Conservation (phyloP, 2,113 vertebrate genomes). For the Syngnathoides biaculeatus region DNA sequence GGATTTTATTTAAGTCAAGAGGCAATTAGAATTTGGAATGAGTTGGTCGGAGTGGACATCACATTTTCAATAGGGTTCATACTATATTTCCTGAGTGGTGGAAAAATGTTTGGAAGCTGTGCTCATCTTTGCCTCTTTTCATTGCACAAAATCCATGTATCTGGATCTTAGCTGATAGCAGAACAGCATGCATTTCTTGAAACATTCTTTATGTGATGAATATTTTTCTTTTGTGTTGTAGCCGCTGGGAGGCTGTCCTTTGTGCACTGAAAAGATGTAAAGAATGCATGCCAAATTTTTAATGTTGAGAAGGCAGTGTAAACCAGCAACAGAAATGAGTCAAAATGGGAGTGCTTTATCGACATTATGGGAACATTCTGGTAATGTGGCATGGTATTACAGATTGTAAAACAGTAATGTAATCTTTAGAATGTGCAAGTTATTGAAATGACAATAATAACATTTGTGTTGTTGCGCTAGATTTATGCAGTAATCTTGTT, state of each 20-base stretch:
- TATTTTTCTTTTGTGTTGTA: conserved; percentile 48
- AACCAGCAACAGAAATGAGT: conserved; percentile 66
- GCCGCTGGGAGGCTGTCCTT: conserved; percentile 54
- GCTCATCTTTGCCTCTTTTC: conserved; percentile 75
- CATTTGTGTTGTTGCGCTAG: conserved; percentile 2
- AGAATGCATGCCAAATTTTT: conserved; percentile 60
- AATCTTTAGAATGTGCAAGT: conserved; percentile 15
- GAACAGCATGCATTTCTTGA: conserved; percentile 41
- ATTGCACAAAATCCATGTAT: conserved; percentile 74
- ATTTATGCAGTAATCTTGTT: conserved; percentile 60
- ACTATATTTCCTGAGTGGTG: conserved; percentile 71
- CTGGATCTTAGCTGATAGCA: conserved; percentile 32
- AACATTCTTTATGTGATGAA: conserved; percentile 36
- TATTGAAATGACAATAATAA: conserved; percentile 27
- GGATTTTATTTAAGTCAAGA: conserved; percentile 34
- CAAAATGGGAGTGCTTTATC: conserved; percentile 65
- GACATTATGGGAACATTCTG: conserved; percentile 6
- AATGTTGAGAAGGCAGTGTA: conserved; percentile 79
- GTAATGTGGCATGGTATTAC: conserved; percentile 13
- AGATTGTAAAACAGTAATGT: conserved; percentile 6
- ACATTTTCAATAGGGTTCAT: conserved; percentile 82
- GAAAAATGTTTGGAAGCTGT: conserved; percentile 63
- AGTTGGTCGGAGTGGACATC: conserved; percentile 63
- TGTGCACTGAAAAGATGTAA: conserved; percentile 73
- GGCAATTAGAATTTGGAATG: conserved; percentile 35